A percentile compares a stretch with the other conserved stretches of the same genome.
Conservation (phyloP, 1,140 invertebrate genomes). For the Drosophila biarmipes region DNA sequence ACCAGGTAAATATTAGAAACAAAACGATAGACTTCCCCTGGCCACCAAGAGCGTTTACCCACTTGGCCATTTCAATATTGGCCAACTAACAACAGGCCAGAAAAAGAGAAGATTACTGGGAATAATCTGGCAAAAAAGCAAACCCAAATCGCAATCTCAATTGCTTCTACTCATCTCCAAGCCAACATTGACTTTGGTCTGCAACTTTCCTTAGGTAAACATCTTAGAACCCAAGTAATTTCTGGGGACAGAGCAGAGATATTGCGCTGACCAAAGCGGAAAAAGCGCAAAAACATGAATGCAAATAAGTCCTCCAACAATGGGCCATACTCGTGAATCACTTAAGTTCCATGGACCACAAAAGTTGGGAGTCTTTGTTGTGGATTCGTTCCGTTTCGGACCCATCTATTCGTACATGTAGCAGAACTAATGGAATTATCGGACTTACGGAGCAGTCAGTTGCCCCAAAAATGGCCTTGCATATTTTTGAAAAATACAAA, state of each 20-base stretch:
- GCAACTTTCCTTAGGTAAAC: constrained; percentile 34
- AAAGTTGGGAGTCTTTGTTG: constrained; percentile 37
- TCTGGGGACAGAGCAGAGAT: constrained; percentile 7
- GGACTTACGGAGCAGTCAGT: constrained; percentile 25
- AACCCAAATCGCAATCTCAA: not conserved
- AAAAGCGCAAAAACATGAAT: constrained; percentile 58
- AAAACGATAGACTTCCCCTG: constrained; percentile 18
- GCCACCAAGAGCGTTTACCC: constrained; percentile 20
- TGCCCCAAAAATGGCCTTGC: not conserved
- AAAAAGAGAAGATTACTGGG: not conserved
- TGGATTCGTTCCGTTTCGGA: not conserved
- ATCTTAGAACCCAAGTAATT: constrained; percentile 24
- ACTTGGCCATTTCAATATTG: constrained; percentile 61
- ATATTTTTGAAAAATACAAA: constrained; percentile 21
- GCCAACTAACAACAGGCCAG: constrained; percentile 15
- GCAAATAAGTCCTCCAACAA: constrained; percentile 75
- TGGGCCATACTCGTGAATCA: constrained; percentile 35
- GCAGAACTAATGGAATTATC: constrained; percentile 70
- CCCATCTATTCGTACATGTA: constrained; percentile 1
- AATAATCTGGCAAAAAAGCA: constrained; percentile 25
- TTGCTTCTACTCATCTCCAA: constrained; percentile 8
- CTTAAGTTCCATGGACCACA: constrained; percentile 42
- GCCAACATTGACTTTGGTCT: constrained; percentile 38
- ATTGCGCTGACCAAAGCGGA: constrained; percentile 17
- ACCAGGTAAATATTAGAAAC: constrained; percentile 5